These are phyloP conservation scores for Drosophila takahashii DNA, from an alignment of 1,140 invertebrate species.

Conservation along the genomic window DNA sequence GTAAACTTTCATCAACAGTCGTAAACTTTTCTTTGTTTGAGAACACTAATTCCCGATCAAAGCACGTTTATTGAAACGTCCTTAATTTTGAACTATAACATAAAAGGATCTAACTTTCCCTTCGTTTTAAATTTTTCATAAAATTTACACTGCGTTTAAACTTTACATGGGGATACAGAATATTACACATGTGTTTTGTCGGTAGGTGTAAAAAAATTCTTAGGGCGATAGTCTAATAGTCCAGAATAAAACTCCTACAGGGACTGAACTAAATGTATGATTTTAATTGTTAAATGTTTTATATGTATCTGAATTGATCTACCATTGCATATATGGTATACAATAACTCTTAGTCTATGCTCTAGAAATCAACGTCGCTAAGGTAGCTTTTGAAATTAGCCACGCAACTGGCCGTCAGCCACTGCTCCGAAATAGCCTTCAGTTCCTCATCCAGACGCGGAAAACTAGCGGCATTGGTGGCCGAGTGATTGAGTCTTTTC, in stretches of 20 bases:
- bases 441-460: constrained; percentile 87
- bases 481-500: constrained; percentile 86
- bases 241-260: constrained; percentile 25
- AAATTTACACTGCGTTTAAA: constrained; percentile 2
- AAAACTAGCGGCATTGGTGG: constrained; percentile 86
- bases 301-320: constrained; percentile 14
- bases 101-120: neutral
- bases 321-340: constrained; percentile 73
- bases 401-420: constrained; percentile 86
- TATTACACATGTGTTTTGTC: constrained; percentile 8
- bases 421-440: constrained; percentile 87
- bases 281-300: constrained; percentile 8
- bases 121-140: neutral
- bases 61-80: neutral
- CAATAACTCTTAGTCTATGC: constrained; percentile 3
- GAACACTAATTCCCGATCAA: neutral
- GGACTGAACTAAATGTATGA: constrained; percentile 15
- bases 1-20: neutral
- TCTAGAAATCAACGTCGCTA: constrained; percentile 45
- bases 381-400: constrained; percentile 61
- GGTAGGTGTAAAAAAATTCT: neutral
- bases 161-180: constrained; percentile 13
- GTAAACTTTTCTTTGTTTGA: neutral
- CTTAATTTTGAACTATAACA: constrained; percentile 1
- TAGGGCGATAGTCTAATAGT: neutral